Conservation (phyloP, 2,113 vertebrate species). For the Lagenorhynchus albirostris region DNA sequence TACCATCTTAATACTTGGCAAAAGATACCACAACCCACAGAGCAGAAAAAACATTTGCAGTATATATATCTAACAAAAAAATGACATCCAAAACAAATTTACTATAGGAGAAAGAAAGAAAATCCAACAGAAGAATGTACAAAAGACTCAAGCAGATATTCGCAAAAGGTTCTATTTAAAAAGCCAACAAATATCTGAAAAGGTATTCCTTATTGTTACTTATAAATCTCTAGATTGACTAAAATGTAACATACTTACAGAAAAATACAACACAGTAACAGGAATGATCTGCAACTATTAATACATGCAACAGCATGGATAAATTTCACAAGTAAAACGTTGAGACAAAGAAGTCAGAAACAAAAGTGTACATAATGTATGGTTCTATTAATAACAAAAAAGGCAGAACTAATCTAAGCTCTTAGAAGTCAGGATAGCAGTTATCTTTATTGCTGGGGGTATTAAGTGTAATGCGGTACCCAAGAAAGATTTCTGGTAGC, state of each 20-base stretch:
- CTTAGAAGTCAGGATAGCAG: neutral
- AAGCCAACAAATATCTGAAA: neutral
- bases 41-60: neutral
- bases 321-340: neutral
- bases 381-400: neutral
- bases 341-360: neutral
- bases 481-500: neutral
- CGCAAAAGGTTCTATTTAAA: neutral
- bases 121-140: neutral
- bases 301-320: neutral
- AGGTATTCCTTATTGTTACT: neutral
- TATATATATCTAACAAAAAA: neutral
- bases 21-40: neutral
- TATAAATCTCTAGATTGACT: neutral
- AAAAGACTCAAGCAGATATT: neutral
- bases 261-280: neutral
- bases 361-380: neutral
- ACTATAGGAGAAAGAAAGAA: neutral
- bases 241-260: neutral
- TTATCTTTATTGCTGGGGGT: neutral
- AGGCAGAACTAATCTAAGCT: neutral
- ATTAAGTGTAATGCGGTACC: neutral
- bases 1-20: neutral
- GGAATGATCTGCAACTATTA: neutral
- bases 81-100: neutral